These are phyloP conservation scores for Pogonomyrmex californicus DNA, from an alignment of 1,140 invertebrate genomes.

Conservation along the genomic window DNA sequence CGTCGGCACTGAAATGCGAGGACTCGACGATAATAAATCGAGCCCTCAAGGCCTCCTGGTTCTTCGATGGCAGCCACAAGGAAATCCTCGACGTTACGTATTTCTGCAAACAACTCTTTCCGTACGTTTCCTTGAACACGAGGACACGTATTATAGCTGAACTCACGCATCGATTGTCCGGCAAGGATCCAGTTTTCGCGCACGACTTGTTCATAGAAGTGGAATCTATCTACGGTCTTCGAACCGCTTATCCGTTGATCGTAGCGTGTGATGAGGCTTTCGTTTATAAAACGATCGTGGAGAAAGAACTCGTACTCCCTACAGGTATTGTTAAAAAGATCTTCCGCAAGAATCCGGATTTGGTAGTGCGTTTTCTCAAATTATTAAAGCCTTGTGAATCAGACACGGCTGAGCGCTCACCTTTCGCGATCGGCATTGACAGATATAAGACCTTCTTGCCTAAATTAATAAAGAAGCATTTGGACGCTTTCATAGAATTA, in stretches of 20 bases:
- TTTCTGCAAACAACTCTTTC: conserved; percentile 74
- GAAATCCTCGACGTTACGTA: conserved; percentile 71
- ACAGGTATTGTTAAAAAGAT: conserved; percentile 61
- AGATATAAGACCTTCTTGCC: conserved; percentile 65
- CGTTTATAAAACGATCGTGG: conserved; percentile 48
- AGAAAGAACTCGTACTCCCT: conserved; percentile 62
- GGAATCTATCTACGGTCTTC: conserved; percentile 55
- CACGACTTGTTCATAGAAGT: conserved; percentile 72
- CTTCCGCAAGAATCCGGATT: conserved; percentile 74
- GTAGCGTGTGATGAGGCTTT: conserved; percentile 73
- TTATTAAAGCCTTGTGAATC: neutral
- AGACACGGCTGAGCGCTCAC: neutral
- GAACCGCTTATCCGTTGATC: conserved; percentile 71
- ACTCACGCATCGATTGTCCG: conserved; percentile 66
- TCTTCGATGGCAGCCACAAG: conserved; percentile 73
- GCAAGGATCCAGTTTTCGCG: conserved; percentile 56
- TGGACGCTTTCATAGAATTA: conserved; percentile 66
- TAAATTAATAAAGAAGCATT: conserved; percentile 68
- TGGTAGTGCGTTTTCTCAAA: conserved; percentile 78
- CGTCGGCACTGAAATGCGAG: conserved; percentile 76
- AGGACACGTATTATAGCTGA: conserved; percentile 75
- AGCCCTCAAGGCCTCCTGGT: conserved; percentile 76
- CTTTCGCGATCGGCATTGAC: conserved; percentile 34
- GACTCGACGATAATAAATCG: conserved; percentile 72
- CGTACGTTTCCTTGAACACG: conserved; percentile 72